These are phyloP conservation scores for Lasioglossum oenotherae DNA, from an alignment of 2,888 invertebrate species.

Conservation along the genomic window DNA sequence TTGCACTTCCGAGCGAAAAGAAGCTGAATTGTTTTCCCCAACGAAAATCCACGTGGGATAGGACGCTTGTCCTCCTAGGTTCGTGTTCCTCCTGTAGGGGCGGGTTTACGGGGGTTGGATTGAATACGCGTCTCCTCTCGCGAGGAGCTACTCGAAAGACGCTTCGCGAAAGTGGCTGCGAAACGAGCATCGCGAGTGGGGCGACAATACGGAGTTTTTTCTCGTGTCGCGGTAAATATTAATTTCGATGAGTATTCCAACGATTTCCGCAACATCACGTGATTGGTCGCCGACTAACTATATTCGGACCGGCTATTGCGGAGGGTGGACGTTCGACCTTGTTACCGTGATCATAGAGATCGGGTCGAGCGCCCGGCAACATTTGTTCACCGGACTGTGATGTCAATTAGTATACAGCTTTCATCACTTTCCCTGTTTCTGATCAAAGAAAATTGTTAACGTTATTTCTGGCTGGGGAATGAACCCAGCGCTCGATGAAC, in stretches of 20 bases:
- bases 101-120: slow-evolving; percentile 48
- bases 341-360: slow-evolving; percentile 1
- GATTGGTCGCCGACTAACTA: neutral
- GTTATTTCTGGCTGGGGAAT: slow-evolving; percentile 25
- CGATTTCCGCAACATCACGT: neutral
- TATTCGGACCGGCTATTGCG: neutral
- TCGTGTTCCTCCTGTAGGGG: slow-evolving; percentile 1
- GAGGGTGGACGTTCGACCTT: neutral
- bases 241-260: neutral
- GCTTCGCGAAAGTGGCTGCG: slow-evolving; percentile 58
- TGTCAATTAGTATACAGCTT: neutral
- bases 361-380: neutral
- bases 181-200: slow-evolving; percentile 68
- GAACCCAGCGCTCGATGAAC: slow-evolving; percentile 11
- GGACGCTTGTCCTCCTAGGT: neutral
- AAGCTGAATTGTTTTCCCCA: neutral
- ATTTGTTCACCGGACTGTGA: neutral
- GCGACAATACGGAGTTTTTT: slow-evolving; percentile 38
- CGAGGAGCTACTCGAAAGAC: slow-evolving; percentile 49
- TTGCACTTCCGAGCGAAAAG: neutral
- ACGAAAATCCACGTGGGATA: neutral
- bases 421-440: slow-evolving; percentile 1
- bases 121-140: slow-evolving; percentile 61
- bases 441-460: slow-evolving; percentile 29
- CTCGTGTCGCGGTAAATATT: neutral